phyloP scores from a whole-genome alignment of 2,888 invertebrate species.

The Athripsodes cinereus region DNA sequence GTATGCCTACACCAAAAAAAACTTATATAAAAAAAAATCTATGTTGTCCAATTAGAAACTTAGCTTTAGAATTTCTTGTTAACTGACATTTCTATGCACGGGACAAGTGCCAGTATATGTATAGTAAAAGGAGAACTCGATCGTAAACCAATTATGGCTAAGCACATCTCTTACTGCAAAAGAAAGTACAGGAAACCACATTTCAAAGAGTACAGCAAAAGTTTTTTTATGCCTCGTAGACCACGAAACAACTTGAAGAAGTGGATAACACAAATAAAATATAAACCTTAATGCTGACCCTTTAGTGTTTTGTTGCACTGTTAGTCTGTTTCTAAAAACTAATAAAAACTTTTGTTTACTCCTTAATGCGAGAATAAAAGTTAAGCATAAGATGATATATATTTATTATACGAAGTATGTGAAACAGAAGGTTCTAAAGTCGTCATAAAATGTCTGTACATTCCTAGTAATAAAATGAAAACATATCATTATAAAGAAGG shows the following conservation, averaged over 20 bases:
- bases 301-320: neutral
- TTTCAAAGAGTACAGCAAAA: constrained; percentile 5
- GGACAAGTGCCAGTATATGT: too few species aligned
- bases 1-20: too few species aligned
- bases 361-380: neutral
- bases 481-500: too few species aligned
- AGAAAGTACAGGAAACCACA: neutral
- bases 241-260: constrained; percentile 14
- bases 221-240: constrained; percentile 6
- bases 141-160: constrained; percentile 16
- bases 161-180: constrained; percentile 6
- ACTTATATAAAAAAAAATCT: too few species aligned
- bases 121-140: neutral
- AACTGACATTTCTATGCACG: too few species aligned
- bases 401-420: neutral
- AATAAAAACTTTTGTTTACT: constrained; percentile 1
- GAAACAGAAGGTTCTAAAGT: neutral
- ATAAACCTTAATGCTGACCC: constrained; percentile 7
- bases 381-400: neutral
- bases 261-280: constrained; percentile 13
- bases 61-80: too few species aligned
- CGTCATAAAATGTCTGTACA: neutral
- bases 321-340: neutral
- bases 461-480: too few species aligned
- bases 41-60: too few species aligned